phyloP scores from a whole-genome alignment of 2,888 invertebrate species.

The Seladonia tumulorum region DNA sequence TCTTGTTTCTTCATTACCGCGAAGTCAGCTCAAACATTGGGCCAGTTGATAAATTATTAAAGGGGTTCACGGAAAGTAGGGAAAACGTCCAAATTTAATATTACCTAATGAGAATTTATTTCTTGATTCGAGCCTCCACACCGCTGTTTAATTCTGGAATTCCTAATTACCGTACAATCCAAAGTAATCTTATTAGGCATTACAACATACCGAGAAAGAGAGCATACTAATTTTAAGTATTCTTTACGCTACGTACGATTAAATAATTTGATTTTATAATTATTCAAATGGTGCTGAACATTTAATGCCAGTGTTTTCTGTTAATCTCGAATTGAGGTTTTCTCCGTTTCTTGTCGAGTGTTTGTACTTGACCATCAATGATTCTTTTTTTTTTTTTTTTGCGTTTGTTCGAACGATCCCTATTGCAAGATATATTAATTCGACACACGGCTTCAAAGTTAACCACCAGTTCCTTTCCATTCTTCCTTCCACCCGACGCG shows the following conservation, averaged over 20 bases:
- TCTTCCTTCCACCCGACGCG: conserved; percentile 65
- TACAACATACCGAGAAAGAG: too few relatives aligned
- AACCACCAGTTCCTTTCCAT: conserved; percentile 68
- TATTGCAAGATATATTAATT: conserved; percentile 62
- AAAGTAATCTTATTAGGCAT: background rate
- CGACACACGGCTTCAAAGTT: conserved; percentile 67
- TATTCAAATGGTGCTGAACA: background rate
- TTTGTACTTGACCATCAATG: background rate
- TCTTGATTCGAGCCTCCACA: background rate
- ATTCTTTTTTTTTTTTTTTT: background rate
- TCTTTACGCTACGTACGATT: too few relatives aligned
- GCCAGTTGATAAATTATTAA: background rate
- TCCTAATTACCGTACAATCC: background rate
- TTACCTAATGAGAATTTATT: background rate
- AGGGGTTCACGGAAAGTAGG: background rate
- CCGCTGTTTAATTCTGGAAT: background rate
- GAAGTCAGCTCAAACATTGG: too few relatives aligned
- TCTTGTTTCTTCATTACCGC: background rate
- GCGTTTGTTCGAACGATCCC: background rate
- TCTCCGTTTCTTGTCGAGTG: background rate
- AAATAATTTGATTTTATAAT: background rate
- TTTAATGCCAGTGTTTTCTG: too few relatives aligned
- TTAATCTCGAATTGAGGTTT: too few relatives aligned
- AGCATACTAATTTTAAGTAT: too few relatives aligned
- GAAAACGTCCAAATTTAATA: background rate